These are phyloP conservation scores for Arctia plantaginis DNA, from an alignment of 2,888 invertebrate species.

Conservation along the genomic window DNA sequence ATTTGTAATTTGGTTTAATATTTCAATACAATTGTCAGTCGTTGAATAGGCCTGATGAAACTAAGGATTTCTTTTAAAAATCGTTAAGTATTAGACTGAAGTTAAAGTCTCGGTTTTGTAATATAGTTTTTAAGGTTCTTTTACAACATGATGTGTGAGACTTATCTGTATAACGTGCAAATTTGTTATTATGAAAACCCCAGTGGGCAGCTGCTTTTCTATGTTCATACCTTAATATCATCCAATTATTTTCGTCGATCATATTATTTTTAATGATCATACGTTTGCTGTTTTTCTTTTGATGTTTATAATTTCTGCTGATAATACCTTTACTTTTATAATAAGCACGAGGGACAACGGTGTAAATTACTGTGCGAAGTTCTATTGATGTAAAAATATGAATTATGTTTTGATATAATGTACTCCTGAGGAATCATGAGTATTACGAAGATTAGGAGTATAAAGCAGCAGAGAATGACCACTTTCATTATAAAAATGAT, in stretches of 20 bases:
- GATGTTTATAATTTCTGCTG: neutral
- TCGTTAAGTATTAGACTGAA: neutral
- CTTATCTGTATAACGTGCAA: neutral
- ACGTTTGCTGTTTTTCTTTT: constrained; percentile 1
- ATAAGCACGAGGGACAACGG: neutral
- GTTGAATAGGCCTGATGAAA: too few species aligned
- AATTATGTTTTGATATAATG: neutral
- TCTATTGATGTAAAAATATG: neutral
- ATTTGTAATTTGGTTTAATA: too few species aligned
- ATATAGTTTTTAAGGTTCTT: constrained; percentile 2
- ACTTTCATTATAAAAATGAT: neutral
- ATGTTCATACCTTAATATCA: neutral
- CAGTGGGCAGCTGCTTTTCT: neutral
- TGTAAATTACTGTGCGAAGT: neutral
- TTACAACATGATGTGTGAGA: neutral
- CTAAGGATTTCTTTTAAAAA: neutral
- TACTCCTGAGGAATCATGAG: neutral
- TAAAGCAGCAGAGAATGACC: neutral
- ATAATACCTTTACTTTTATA: neutral
- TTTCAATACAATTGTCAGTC: neutral
- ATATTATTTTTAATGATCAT: constrained; percentile 5
- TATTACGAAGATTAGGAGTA: neutral
- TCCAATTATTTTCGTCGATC: constrained; percentile 14
- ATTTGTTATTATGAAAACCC: neutral
- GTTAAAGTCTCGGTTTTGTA: neutral